Percentiles rank a stretch among this genome's conserved stretches.
These are phyloP conservation scores for Trematomus loennbergii DNA, from an alignment of 2,113 vertebrate species.

Conservation along the genomic window DNA sequence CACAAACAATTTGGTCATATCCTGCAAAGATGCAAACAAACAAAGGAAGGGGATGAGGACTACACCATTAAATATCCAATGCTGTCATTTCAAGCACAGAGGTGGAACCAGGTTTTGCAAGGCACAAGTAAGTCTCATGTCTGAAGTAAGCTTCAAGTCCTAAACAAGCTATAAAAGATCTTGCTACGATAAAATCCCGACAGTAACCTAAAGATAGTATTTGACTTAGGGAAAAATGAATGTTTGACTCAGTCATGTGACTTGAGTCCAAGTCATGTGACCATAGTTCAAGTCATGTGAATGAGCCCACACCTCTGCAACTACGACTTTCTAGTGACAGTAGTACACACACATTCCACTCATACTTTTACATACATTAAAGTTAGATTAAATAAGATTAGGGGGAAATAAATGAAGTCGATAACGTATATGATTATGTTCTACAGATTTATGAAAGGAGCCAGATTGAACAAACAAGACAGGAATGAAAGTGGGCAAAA, in stretches of 20 bases:
- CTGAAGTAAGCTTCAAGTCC: too few species aligned
- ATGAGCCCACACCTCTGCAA: too few species aligned
- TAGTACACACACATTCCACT: neutral
- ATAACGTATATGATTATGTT: neutral
- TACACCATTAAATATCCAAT: conserved; percentile 18
- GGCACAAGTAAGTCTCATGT: too few species aligned
- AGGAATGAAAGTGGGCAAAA: conserved; percentile 30
- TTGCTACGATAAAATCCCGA: too few species aligned
- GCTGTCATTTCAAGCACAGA: neutral
- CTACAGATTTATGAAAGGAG: conserved; percentile 2
- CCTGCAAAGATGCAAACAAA: conserved; percentile 63
- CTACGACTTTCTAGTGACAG: neutral
- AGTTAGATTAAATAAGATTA: neutral
- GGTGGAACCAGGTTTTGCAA: too few species aligned
- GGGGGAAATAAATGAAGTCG: neutral
- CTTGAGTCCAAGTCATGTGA: too few species aligned
- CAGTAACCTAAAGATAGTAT: too few species aligned
- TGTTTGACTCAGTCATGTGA: too few species aligned
- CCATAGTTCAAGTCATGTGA: too few species aligned
- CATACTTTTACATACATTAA: conserved; percentile 2
- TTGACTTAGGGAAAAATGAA: too few species aligned
- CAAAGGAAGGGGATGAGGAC: conserved; percentile 35
- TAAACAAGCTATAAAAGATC: too few species aligned
- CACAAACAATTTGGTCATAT: conserved; percentile 61
- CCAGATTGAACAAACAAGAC: conserved; percentile 17